These are phyloP conservation scores for Ophthalmolycus amberensis DNA, from an alignment of 2,113 vertebrate species.

Conservation along the genomic window DNA sequence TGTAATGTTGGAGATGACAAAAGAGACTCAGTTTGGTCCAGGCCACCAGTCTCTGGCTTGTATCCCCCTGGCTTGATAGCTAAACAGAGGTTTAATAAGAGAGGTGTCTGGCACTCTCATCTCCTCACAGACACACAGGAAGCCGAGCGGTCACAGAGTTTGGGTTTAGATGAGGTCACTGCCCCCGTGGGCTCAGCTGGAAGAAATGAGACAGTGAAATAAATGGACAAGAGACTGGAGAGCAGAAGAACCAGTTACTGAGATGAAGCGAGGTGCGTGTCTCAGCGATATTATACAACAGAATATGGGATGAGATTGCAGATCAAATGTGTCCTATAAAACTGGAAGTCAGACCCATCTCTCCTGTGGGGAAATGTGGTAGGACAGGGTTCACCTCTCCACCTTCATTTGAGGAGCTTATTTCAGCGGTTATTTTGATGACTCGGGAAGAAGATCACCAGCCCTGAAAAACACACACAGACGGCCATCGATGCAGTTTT, in stretches of 20 bases:
- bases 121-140: constrained; percentile 75
- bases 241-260: constrained; percentile 59
- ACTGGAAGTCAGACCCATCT: constrained; percentile 45
- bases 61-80: constrained; percentile 65
- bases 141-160: constrained; percentile 75
- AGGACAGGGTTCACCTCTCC: constrained; percentile 42
- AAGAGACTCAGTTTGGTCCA: constrained; percentile 64
- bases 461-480: constrained; percentile 4
- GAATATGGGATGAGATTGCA: constrained; percentile 68
- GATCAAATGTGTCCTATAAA: constrained; percentile 66
- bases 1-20: constrained; percentile 76
- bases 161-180: constrained; percentile 82
- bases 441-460: constrained; percentile 35
- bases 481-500: constrained; percentile 9
- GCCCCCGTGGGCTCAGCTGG: constrained; percentile 79
- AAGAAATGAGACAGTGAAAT: constrained; percentile 73
- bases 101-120: constrained; percentile 77
- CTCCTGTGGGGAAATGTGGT: constrained; percentile 44
- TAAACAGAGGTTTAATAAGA: constrained; percentile 82
- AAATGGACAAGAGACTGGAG: constrained; percentile 71
- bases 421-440: constrained; percentile 53
- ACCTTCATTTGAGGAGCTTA: constrained; percentile 38
- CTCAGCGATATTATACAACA: constrained; percentile 64
- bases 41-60: constrained; percentile 62
- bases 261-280: constrained; percentile 49